These are phyloP conservation scores for Aphodius granarius DNA, from an alignment of 2,888 invertebrate genomes.

Conservation along the genomic window DNA sequence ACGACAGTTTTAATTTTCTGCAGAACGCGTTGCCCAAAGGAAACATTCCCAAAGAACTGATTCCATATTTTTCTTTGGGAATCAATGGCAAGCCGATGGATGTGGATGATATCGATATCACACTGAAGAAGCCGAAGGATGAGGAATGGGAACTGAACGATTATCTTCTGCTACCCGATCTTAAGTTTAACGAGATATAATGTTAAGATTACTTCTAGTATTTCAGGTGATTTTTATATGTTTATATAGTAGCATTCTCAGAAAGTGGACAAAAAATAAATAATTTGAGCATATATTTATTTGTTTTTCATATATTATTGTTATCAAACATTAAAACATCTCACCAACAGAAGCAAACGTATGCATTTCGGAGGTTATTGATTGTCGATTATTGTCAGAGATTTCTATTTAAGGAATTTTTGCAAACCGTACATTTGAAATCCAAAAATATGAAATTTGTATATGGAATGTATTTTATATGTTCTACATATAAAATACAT, in stretches of 20 bases:
- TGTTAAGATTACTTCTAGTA: neutral
- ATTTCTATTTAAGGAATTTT: too few species aligned
- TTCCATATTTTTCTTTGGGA: slow-evolving; percentile 64
- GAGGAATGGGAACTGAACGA: slow-evolving; percentile 69
- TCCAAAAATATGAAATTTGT: too few species aligned
- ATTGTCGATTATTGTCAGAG: too few species aligned
- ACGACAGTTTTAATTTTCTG: slow-evolving; percentile 61
- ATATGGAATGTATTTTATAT: too few species aligned
- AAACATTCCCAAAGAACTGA: slow-evolving; percentile 56
- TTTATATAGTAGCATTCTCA: neutral
- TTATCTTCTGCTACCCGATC: slow-evolving; percentile 62
- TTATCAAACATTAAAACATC: too few species aligned
- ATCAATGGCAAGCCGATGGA: slow-evolving; percentile 61
- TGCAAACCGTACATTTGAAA: too few species aligned
- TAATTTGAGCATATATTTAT: neutral
- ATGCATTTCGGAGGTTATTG: too few species aligned
- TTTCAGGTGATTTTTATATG: neutral
- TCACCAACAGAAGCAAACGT: too few species aligned
- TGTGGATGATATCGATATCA: neutral
- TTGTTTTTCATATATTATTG: neutral
- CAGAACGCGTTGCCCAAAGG: slow-evolving; percentile 65
- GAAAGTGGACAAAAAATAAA: neutral
- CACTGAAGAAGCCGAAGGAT: slow-evolving; percentile 60
- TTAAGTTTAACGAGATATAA: slow-evolving; percentile 24
- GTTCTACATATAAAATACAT: too few species aligned